Base-by-base conservation (phyloP, 2,113 vertebrate species). In the Macquaria ambigua region DNA sequence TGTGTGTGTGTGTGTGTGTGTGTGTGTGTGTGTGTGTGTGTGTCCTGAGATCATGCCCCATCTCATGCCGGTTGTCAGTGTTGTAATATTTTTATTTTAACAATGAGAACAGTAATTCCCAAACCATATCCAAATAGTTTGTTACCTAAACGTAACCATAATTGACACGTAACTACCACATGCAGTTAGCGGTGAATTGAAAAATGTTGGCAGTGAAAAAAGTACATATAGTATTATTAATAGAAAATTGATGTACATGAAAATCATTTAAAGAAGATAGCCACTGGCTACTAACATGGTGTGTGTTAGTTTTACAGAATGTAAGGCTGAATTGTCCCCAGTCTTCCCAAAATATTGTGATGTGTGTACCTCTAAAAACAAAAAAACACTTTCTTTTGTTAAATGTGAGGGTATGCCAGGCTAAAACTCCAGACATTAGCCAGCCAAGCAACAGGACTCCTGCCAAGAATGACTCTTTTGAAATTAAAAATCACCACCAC, bases 401-500 rank as follows among this genome's bases (percentile, higher is more conserved):
- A 25, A 66, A 8, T n/a, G 31, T 48, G 21, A 23, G 18, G 16
- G n/a, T 12, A 20, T 28, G 5, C 11, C 8, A 11, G n/a, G 34
- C 55, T n/a, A 8, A 39, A 66, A 70, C 25, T 34, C 15, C 10
- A 21, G 28, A 46, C 67, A 61, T 52, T 37, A 43, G 39, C 63
- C 37, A 66, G n/a, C 9, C 11, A 31, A 25, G 5, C 2, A 31
- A 56, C 25, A 50, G 25, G 28, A 39, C n/a, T 46, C 39, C 31
- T 63, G 68, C 67, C 82, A 37, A 63, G 5, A 61, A 28, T 66
- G 12, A 74, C 25, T 28, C 2, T 15, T 25, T 53, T 59, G 28
- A 74, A 77, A 58, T 70, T 8, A 28, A 31, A 43, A 31, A 43
- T 78, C 63, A 66, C 43, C 21, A n/a, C 10, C 70, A 46, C 20